A percentile compares a stretch with the other conserved stretches of the same genome.
phyloP scores from a whole-genome alignment of 1,140 invertebrate genomes.

The Camponotus vicinus region DNA sequence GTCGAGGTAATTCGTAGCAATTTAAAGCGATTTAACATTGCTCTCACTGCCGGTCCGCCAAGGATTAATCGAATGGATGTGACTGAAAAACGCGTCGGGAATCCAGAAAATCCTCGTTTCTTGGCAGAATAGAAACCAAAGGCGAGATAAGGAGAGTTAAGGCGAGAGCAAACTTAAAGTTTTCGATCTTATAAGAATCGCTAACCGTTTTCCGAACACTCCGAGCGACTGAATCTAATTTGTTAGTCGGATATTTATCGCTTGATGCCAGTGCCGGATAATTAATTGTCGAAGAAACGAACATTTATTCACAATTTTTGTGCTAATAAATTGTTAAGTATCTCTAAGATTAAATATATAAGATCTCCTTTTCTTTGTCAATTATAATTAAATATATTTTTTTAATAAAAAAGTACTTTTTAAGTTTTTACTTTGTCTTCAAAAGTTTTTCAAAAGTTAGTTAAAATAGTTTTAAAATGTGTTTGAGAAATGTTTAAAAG shows the following conservation, averaged over 20 bases:
- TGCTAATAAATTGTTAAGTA: neutral
- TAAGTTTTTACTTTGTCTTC: neutral
- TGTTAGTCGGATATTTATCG: conserved; percentile 51
- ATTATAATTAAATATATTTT: neutral
- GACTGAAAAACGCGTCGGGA: conserved; percentile 68
- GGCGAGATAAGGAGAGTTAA: neutral
- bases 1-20: conserved; percentile 69
- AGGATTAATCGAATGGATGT: conserved; percentile 69
- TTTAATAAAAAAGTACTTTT: neutral
- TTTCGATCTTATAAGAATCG: conserved; percentile 43
- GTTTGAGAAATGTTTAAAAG: no score
- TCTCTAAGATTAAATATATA: neutral
- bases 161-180: conserved; percentile 12
- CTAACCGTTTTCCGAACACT: conserved; percentile 26
- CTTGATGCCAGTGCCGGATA: neutral
- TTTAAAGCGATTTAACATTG: conserved; percentile 69
- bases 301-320: neutral
- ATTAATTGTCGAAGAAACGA: conserved; percentile 42
- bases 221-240: conserved; percentile 35
- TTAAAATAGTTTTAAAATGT: neutral
- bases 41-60: neutral
- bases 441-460: neutral
- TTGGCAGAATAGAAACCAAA: conserved; percentile 37
- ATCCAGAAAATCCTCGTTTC: conserved; percentile 49
- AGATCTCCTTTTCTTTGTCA: neutral